These are phyloP conservation scores for Microtus ochrogaster DNA, from an alignment of 2,113 vertebrate genomes.

Conservation along the genomic window DNA sequence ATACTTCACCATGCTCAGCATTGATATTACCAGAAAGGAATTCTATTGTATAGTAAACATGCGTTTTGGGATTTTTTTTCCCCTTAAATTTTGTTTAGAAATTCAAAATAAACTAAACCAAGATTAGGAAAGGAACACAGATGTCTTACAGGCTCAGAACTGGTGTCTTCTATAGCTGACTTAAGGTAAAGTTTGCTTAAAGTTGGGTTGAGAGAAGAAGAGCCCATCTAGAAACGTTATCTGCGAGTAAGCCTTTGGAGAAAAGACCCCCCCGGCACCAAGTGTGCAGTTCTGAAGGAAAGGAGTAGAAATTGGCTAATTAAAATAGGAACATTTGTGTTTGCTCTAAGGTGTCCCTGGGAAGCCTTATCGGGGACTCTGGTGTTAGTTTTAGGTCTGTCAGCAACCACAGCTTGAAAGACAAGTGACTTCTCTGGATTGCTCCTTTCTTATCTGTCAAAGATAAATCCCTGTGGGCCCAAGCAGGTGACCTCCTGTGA, in stretches of 20 bases:
- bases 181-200: neutral
- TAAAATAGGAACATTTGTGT: neutral
- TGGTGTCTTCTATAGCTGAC: neutral
- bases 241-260: neutral
- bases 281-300: neutral
- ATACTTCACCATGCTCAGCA: neutral
- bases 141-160: neutral
- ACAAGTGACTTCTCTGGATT: neutral
- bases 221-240: neutral
- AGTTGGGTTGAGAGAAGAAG: neutral
- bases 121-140: neutral
- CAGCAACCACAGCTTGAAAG: neutral
- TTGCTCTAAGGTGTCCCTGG: neutral
- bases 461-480: neutral
- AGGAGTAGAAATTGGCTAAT: neutral
- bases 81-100: neutral
- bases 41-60: neutral
- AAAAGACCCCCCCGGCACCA: neutral
- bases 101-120: neutral
- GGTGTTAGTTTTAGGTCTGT: neutral
- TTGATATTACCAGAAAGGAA: neutral
- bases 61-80: neutral
- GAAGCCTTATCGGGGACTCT: neutral
- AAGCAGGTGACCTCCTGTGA: neutral
- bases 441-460: constrained; percentile 21